A percentile compares a stretch with the other conserved stretches of the same genome.
Evolutionary conservation across 2,113 vertebrate species (phyloP).

Genomic region (Rhynchomys soricoides): DNA sequence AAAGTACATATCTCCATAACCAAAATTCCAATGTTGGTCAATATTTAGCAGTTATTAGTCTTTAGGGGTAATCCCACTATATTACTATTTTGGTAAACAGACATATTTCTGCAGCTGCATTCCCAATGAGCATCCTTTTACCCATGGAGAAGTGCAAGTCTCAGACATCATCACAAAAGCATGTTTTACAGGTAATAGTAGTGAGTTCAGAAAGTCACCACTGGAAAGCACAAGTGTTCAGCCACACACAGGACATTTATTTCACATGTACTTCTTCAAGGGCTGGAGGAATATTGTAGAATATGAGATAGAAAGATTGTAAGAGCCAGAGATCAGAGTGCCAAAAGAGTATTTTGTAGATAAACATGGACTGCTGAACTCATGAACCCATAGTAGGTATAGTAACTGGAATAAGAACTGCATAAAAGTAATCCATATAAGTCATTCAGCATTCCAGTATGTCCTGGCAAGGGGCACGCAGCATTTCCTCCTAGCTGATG

Average conservation of each 20-base stretch:
- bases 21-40: neutral
- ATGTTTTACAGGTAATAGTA: neutral
- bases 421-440: neutral
- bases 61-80: too few species aligned
- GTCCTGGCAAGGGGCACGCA: neutral
- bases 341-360: neutral
- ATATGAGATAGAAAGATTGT: neutral
- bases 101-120: neutral
- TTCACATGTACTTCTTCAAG: neutral
- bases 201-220: neutral
- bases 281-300: neutral
- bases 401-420: neutral
- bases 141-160: neutral
- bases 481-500: neutral
- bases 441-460: neutral
- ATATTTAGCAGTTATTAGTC: neutral
- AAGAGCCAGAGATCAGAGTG: neutral
- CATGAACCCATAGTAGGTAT: neutral
- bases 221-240: neutral
- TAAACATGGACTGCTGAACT: neutral
- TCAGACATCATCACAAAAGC: neutral
- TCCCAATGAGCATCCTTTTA: neutral
- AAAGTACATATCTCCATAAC: neutral
- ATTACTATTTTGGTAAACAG: neutral
- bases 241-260: neutral